Conservation (phyloP, 2,113 vertebrate species). For the Sapajus apella region DNA sequence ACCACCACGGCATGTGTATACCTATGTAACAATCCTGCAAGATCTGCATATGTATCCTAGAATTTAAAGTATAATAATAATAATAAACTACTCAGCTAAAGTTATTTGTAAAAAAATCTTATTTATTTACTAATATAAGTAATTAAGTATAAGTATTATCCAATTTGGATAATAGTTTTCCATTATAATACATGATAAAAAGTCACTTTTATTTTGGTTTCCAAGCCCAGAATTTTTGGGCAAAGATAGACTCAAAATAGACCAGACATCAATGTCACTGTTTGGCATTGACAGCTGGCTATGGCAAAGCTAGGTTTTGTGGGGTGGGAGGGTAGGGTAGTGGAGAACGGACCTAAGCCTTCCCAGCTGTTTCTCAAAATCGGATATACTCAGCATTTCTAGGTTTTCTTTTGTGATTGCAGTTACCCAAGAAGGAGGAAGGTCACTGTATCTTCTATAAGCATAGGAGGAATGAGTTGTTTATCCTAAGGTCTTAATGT, state of each 20-base stretch:
- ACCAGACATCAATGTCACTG: not conserved
- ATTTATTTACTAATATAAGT: not conserved
- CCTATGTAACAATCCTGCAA: too few species aligned
- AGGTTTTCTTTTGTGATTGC: not conserved
- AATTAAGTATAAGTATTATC: not conserved
- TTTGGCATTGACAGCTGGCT: not conserved
- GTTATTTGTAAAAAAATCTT: not conserved
- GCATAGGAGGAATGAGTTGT: rapidly evolving
- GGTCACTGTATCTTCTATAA: not conserved
- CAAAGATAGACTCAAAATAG: not conserved
- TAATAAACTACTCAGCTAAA: not conserved
- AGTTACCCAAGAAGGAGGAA: not conserved
- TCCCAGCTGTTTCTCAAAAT: not conserved
- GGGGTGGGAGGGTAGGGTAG: too few species aligned
- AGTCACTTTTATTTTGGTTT: not conserved
- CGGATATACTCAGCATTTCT: not conserved
- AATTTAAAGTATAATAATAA: too few species aligned
- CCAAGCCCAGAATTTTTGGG: not conserved
- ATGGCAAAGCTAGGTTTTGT: not conserved
- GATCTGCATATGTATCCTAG: too few species aligned
- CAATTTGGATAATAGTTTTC: not conserved
- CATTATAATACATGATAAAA: not conserved
- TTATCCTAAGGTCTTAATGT: not conserved
- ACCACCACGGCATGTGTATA: too few species aligned
- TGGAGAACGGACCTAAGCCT: not conserved